Base-by-base conservation (phyloP, 92 coral and sea anemone species). In the Porites evermanni region DNA sequence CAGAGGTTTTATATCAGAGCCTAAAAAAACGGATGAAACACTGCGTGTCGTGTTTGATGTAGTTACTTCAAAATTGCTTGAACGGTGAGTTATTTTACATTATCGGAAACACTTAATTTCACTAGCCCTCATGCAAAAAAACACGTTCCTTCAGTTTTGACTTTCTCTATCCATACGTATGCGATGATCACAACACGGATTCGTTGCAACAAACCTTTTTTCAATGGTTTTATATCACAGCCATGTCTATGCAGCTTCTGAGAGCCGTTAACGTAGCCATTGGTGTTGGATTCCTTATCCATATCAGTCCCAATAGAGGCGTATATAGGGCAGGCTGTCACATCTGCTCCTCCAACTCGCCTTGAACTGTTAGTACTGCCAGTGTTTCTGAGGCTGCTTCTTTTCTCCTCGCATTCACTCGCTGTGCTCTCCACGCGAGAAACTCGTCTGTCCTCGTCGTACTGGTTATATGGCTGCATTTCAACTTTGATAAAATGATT, bases 401-500 rank as follows among this genome's bases (percentile, higher is more conserved):
- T 77, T 70, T 76, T 94, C 78, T 89, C 93, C 17, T 87, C 91
- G 71, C 69, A 77, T 17, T 69, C 79, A 50, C 80, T 74, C 26
- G 74, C 88, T 18, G 60, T 67, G 50, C 91, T 90, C 63, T 83
- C 83, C 10, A 94, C 60, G 21, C 95, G 89, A 44, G 97, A 94
- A 13, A 92, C 81, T 6, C 98, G 84, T 56, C 64, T 89, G 19
- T 88, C 73, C 0, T 84, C 58, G 12, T 74, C 91, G 58, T 79
- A 72, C 10, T 72, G 87, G 18, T 74, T 67, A 72, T 88, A 79
- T 4, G 94, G 94, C 75, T 88, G 85, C 76, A 95, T 70, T 72
- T 95, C 98, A 72, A 94, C 88, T 52, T 92, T 92, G 74, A 95
- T 95, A 63, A 95, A 95, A 60, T 86, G 78, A 81, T 93, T 90